Conservation (phyloP, 2,888 invertebrate species). For the Metellina segmentata region DNA sequence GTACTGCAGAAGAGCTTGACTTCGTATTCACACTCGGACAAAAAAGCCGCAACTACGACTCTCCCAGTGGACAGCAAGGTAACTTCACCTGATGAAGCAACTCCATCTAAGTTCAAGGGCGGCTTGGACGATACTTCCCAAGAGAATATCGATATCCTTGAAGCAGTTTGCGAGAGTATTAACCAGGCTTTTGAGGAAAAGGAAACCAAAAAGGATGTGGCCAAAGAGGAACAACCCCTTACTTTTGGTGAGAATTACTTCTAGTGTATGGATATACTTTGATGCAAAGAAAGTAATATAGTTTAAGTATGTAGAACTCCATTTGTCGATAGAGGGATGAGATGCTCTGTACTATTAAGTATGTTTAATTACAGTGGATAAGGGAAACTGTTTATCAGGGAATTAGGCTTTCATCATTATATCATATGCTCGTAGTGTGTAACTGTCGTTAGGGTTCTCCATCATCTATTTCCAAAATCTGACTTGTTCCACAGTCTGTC, state of each 20-base stretch:
- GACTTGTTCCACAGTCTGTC: no score
- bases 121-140: constrained; percentile 7
- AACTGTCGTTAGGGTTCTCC: no score
- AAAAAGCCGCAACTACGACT: neutral
- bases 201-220: constrained; percentile 9
- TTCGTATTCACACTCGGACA: constrained; percentile 4
- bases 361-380: no score
- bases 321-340: no score
- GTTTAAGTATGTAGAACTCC: no score
- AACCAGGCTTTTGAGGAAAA: constrained; percentile 45
- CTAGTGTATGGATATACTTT: no score
- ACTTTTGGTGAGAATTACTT: neutral
- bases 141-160: constrained; percentile 23
- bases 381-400: no score
- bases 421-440: no score
- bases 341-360: no score
- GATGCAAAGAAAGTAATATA: no score
- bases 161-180: constrained; percentile 47
- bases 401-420: no score
- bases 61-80: neutral
- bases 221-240: neutral
- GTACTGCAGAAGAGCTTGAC: neutral
- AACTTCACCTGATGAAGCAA: neutral
- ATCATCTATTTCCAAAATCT: no score
- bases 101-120: neutral